Percentiles rank a stretch among this genome's conserved stretches.
Conservation (phyloP, 1,140 invertebrate species). For the Drosophila cardini region DNA sequence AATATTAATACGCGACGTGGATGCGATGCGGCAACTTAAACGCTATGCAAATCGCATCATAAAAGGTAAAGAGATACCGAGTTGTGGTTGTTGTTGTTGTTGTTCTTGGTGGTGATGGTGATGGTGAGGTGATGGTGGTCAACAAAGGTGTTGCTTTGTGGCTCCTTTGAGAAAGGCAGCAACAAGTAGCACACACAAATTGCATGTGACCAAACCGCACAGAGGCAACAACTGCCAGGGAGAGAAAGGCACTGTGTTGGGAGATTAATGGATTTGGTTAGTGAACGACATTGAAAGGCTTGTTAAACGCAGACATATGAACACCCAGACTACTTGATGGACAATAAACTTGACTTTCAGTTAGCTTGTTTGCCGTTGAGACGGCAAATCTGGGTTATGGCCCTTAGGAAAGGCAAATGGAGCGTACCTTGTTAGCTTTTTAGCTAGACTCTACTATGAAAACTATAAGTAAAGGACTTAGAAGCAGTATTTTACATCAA, state of each 20-base stretch:
- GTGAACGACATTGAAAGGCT: conserved; percentile 58
- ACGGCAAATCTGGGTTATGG: neutral
- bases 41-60: conserved; percentile 73
- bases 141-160: conserved; percentile 56
- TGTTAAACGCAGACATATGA: conserved; percentile 52
- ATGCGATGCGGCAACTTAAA: conserved; percentile 66
- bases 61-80: conserved; percentile 62
- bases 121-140: conserved; percentile 16
- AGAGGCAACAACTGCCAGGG: conserved; percentile 2
- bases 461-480: no score
- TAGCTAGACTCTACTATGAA: neutral
- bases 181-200: conserved; percentile 71
- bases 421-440: neutral
- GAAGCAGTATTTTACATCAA: no score
- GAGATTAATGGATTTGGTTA: conserved; percentile 61
- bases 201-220: conserved; percentile 42
- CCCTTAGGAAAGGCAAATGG: neutral
- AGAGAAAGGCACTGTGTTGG: neutral
- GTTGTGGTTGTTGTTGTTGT: conserved; percentile 24
- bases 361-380: conserved; percentile 4
- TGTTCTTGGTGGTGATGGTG: neutral
- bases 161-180: conserved; percentile 50
- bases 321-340: conserved; percentile 3
- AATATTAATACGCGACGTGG: conserved; percentile 67
- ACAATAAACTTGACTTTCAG: conserved; percentile 15